These are phyloP conservation scores for Gobio gobio DNA, from an alignment of 2,113 vertebrate genomes.

Conservation along the genomic window DNA sequence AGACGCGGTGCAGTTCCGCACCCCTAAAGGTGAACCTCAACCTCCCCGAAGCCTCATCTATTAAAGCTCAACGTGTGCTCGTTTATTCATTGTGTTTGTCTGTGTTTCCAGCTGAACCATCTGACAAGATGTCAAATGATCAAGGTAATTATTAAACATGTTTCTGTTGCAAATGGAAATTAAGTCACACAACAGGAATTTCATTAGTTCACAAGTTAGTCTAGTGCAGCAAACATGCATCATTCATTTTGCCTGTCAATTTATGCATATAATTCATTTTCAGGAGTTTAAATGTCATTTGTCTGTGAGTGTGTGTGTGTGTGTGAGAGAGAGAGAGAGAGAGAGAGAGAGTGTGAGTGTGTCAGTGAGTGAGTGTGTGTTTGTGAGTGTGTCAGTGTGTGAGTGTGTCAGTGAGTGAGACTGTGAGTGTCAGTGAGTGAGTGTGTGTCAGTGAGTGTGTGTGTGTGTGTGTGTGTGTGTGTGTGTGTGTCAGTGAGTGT, in stretches of 20 bases:
- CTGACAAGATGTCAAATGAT: constrained; percentile 99
- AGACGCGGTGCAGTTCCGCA: constrained; percentile 93
- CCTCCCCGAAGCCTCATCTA: neutral
- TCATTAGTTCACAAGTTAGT: neutral
- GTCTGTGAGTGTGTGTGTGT: too few relatives aligned
- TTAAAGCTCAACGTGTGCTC: neutral
- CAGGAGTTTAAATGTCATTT: too few relatives aligned
- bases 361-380: too few relatives aligned
- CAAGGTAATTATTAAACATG: constrained; percentile 93
- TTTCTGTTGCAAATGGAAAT: constrained; percentile 41
- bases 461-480: too few relatives aligned
- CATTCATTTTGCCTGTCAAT: neutral
- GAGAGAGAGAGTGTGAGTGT: too few relatives aligned
- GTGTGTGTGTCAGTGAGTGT: too few relatives aligned
- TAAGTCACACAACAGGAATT: neutral
- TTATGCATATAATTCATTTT: neutral
- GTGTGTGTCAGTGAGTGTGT: too few relatives aligned
- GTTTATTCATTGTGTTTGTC: constrained; percentile 65
- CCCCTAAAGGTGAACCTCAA: constrained; percentile 87
- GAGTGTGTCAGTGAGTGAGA: too few relatives aligned
- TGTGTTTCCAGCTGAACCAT: constrained; percentile 86
- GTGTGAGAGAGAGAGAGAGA: too few relatives aligned
- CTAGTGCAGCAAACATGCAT: neutral
- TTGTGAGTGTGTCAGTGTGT: too few relatives aligned
- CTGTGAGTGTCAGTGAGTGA: too few relatives aligned